A percentile compares a stretch with the other conserved stretches of the same genome.
These are phyloP conservation scores for Sceloporus tristichus DNA, from an alignment of 2,113 vertebrate genomes.

Conservation along the genomic window DNA sequence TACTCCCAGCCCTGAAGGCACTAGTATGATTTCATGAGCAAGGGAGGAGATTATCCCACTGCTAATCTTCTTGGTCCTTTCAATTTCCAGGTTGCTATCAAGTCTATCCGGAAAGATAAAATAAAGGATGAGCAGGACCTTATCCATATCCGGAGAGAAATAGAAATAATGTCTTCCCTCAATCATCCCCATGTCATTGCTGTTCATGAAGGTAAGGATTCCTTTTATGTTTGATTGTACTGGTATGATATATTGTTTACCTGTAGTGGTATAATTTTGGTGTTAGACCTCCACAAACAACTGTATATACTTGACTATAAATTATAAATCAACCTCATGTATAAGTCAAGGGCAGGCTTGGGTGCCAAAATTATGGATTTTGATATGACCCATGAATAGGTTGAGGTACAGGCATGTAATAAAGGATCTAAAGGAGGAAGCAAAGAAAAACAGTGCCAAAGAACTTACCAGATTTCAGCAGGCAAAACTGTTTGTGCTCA, in stretches of 20 bases:
- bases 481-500: too few relatives aligned
- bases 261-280: neutral
- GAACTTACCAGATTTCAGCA: too few relatives aligned
- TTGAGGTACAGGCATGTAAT: neutral
- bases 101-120: slow-evolving; percentile 95
- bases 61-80: neutral
- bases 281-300: neutral
- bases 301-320: too few relatives aligned
- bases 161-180: slow-evolving; percentile 98
- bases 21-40: neutral
- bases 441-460: too few relatives aligned
- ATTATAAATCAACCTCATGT: too few relatives aligned
- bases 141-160: slow-evolving; percentile 93
- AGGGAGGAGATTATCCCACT: neutral
- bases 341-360: too few relatives aligned
- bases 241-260: too few relatives aligned
- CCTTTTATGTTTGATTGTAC: neutral
- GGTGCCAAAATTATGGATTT: too few relatives aligned
- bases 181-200: slow-evolving; percentile 95
- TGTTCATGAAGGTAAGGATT: slow-evolving; percentile 91
- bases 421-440: neutral
- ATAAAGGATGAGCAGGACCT: slow-evolving; percentile 97
- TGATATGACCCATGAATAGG: too few relatives aligned
- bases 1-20: neutral
- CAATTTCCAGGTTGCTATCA: slow-evolving; percentile 89